phyloP scores from a whole-genome alignment of 2,888 invertebrate genomes.

The Polietes domitor region DNA sequence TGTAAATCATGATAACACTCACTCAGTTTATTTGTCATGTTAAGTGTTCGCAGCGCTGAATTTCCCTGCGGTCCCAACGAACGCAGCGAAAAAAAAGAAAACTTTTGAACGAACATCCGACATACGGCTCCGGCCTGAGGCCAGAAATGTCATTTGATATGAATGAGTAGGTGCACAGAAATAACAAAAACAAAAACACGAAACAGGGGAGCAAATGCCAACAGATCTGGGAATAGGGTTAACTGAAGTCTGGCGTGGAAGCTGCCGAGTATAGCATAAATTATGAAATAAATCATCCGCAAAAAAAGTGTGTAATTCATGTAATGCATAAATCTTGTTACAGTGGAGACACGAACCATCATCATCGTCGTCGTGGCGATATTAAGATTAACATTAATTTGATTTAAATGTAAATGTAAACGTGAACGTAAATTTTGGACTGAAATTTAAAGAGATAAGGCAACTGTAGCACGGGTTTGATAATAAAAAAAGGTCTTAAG shows the following conservation, averaged over 20 bases:
- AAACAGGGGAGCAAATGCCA: background rate
- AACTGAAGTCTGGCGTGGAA: conserved; percentile 28
- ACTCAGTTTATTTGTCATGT: conserved; percentile 62
- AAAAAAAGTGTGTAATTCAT: conserved; percentile 13
- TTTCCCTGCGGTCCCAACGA: conserved; percentile 21
- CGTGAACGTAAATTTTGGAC: background rate
- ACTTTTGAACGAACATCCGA: conserved; percentile 46
- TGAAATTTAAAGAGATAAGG: background rate
- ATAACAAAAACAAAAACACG: background rate
- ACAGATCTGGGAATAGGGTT: conserved; percentile 34
- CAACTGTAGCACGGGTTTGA: no score
- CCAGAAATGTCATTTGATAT: conserved; percentile 61
- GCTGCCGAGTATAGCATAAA: conserved; percentile 20
- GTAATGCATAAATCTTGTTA: conserved; percentile 35
- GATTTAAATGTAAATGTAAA: conserved; percentile 14
- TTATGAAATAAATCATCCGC: conserved; percentile 29
- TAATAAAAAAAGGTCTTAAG: no score
- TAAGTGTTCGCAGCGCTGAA: conserved; percentile 45
- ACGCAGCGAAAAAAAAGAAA: background rate
- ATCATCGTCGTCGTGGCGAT: conserved; percentile 6
- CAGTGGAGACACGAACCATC: conserved; percentile 28
- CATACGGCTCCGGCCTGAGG: conserved; percentile 55
- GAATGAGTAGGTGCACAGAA: conserved; percentile 27
- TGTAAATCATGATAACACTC: conserved; percentile 64
- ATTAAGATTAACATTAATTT: conserved; percentile 32